Conservation (phyloP, 2,113 vertebrate species). For the Aix galericulata region DNA sequence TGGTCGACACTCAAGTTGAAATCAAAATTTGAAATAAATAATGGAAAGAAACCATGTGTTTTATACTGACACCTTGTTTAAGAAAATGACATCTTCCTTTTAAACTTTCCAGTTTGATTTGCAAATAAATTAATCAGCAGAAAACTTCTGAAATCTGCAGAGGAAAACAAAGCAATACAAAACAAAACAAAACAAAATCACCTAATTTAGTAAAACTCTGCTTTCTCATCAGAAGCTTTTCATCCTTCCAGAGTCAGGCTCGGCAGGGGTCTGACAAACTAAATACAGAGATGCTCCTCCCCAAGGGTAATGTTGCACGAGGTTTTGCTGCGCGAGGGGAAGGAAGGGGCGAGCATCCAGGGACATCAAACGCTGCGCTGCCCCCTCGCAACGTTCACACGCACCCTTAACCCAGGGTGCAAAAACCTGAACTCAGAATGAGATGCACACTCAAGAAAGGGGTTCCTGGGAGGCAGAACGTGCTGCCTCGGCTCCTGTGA, state of each 20-base stretch:
- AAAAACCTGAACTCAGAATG: not conserved
- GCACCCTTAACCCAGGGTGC: not conserved
- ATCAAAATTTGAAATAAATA: not conserved
- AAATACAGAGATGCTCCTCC: not conserved
- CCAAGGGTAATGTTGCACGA: not conserved
- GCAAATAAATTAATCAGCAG: not conserved
- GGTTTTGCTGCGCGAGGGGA: not conserved
- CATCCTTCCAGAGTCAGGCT: not conserved
- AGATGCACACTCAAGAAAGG: not conserved
- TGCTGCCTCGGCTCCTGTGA: not conserved
- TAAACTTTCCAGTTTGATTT: not conserved
- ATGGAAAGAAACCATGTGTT: not conserved
- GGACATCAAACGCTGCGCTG: accelerated
- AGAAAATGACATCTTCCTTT: not conserved
- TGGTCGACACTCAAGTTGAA: not conserved
- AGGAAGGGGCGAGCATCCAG: not conserved
- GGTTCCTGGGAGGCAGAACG: not conserved
- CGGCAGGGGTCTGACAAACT: not conserved
- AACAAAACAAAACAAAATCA: too few species aligned
- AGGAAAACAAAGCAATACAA: too few species aligned
- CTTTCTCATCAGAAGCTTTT: not conserved
- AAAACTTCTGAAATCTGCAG: not conserved
- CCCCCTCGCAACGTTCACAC: not conserved
- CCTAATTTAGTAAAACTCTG: not conserved
- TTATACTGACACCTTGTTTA: not conserved